Evolutionary conservation across 2,113 vertebrate genomes (phyloP).

Genomic region (Mandrillus leucophaeus): DNA sequence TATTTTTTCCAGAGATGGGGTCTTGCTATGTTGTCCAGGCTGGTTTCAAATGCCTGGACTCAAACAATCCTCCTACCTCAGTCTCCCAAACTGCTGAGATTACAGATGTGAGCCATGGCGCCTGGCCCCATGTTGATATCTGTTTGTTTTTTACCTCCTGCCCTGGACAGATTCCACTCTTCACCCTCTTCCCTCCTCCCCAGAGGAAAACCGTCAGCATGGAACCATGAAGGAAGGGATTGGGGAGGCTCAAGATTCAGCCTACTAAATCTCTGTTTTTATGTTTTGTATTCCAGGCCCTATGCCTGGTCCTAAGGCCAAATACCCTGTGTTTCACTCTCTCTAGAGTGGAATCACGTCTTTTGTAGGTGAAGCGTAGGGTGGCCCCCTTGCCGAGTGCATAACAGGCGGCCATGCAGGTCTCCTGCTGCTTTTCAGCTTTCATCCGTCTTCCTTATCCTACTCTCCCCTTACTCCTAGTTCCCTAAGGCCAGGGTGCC

Average conservation of each 20-base stretch:
- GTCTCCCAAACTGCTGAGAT: too few relatives aligned
- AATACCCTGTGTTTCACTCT: background rate
- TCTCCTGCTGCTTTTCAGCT: background rate
- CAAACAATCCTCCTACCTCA: too few relatives aligned
- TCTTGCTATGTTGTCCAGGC: too few relatives aligned
- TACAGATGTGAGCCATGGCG: too few relatives aligned
- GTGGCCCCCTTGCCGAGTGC: background rate
- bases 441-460: background rate
- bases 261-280: background rate
- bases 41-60: too few relatives aligned
- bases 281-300: background rate
- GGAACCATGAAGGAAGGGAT: background rate
- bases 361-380: background rate
- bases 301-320: background rate
- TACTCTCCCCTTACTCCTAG: background rate
- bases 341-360: background rate
- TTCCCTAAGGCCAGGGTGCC: background rate
- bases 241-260: background rate
- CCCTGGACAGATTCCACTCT: background rate
- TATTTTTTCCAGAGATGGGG: too few relatives aligned
- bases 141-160: background rate
- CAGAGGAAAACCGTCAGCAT: background rate
- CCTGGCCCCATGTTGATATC: too few relatives aligned
- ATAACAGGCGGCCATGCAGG: fast-evolving
- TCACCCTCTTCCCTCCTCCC: background rate